Percentiles rank a stretch among this genome's conserved stretches.
Evolutionary conservation across 2,113 vertebrate species (phyloP).

Genomic region (Monopterus albus): DNA sequence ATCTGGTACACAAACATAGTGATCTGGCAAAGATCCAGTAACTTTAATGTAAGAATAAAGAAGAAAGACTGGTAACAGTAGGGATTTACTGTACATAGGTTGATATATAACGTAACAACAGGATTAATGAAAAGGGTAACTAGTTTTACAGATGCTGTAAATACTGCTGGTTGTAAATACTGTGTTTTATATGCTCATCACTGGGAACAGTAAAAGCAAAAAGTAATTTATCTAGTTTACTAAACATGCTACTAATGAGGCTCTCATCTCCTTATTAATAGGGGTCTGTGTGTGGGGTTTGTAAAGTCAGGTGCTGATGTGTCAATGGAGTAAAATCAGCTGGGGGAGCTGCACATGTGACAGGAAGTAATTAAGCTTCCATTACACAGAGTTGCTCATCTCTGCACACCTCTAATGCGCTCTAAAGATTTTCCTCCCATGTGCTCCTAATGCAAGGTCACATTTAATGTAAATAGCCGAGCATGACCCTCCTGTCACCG

Average conservation of each 20-base stretch:
- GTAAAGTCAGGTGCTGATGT: constrained; percentile 27
- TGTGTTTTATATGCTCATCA: background rate
- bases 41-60: constrained; percentile 11
- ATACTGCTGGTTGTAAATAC: background rate
- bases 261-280: constrained; percentile 25
- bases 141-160: background rate
- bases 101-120: background rate
- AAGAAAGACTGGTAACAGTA: background rate
- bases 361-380: constrained; percentile 70
- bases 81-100: background rate
- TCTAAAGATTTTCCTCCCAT: constrained; percentile 36
- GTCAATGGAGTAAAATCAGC: constrained; percentile 34
- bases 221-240: constrained; percentile 20
- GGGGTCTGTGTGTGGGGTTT: constrained; percentile 29
- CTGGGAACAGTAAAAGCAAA: constrained; percentile 15
- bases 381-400: constrained; percentile 45
- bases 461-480: constrained; percentile 57
- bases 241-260: constrained; percentile 19
- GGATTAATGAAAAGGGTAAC: background rate
- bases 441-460: constrained; percentile 21
- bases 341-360: constrained; percentile 43
- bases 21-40: background rate
- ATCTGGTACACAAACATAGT: constrained; percentile 3
- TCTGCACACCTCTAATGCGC: constrained; percentile 46
- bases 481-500: constrained; percentile 31